Conservation (phyloP, 1,140 invertebrate species). For the Ruditapes philippinarum region DNA sequence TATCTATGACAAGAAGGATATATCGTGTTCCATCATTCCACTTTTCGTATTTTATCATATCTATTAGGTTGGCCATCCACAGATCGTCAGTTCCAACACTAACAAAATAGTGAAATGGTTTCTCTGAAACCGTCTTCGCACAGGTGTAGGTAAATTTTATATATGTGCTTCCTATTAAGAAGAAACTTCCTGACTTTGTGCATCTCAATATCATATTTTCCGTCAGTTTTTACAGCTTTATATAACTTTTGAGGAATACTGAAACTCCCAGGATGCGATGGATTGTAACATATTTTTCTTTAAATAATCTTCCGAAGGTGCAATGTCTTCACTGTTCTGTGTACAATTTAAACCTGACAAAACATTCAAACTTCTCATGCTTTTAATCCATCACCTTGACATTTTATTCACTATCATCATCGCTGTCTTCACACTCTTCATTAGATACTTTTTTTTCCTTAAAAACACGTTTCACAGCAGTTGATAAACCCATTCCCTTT, state of each 20-base stretch:
- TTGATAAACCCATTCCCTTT: not conserved
- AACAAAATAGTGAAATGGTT: constrained; percentile 27
- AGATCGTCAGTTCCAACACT: constrained; percentile 15
- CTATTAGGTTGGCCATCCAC: constrained; percentile 34
- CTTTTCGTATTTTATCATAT: constrained; percentile 10
- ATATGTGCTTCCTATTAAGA: constrained; percentile 21
- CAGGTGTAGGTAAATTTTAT: constrained; percentile 18
- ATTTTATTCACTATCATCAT: not conserved
- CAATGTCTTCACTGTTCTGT: constrained; percentile 1
- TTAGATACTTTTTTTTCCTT: not conserved
- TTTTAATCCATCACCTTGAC: not conserved
- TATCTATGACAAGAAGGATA: not conserved
- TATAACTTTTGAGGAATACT: constrained; percentile 29
- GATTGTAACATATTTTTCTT: constrained; percentile 2
- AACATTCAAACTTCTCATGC: no score
- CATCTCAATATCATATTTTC: constrained; percentile 23
- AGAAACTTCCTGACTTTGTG: constrained; percentile 28
- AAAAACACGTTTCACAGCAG: not conserved
- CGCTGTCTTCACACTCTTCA: not conserved
- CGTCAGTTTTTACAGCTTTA: constrained; percentile 31
- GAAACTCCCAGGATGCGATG: constrained; percentile 15
- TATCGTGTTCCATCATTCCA: not conserved
- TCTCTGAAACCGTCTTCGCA: constrained; percentile 30
- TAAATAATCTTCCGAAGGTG: constrained; percentile 27
- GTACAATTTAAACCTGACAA: not conserved